Percentiles rank a stretch among this genome's conserved stretches.
phyloP scores from a whole-genome alignment of 1,140 invertebrate species.

The Drosophila watanabei region DNA sequence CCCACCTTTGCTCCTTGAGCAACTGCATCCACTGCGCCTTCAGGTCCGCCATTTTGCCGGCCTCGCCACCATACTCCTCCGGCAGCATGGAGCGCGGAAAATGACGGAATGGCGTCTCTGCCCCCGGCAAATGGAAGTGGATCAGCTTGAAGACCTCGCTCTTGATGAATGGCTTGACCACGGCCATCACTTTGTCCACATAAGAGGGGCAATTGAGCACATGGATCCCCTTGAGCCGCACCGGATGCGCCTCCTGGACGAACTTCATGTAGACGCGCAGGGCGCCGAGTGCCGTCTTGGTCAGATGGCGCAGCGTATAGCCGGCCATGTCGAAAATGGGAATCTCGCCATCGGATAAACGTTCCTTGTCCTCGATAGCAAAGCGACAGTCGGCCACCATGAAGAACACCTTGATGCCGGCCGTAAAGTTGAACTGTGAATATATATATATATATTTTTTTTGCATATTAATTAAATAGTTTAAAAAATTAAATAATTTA shows the following conservation, averaged over 20 bases:
- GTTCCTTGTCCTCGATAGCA: conserved; percentile 73
- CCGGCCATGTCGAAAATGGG: conserved; percentile 90
- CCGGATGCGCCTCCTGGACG: conserved; percentile 91
- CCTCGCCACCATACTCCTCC: conserved; percentile 89
- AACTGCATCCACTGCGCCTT: conserved; percentile 87
- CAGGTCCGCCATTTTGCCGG: conserved; percentile 87
- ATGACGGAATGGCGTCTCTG: conserved; percentile 88
- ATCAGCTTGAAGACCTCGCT: conserved; percentile 87
- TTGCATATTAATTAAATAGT: neutral
- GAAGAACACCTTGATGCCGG: conserved; percentile 89
- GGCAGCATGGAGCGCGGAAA: conserved; percentile 88
- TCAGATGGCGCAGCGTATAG: conserved; percentile 88
- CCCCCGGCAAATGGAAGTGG: conserved; percentile 88
- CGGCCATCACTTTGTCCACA: conserved; percentile 88
- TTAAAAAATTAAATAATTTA: neutral
- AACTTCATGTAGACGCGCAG: conserved; percentile 90
- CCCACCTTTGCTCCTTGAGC: conserved; percentile 77
- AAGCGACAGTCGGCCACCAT: conserved; percentile 90
- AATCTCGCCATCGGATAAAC: conserved; percentile 88
- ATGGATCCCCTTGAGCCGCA: conserved; percentile 91
- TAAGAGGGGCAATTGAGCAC: conserved; percentile 89
- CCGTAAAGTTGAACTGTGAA: conserved; percentile 88
- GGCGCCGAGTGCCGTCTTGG: conserved; percentile 88
- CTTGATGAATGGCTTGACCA: conserved; percentile 89
- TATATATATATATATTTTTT: too few relatives aligned